A percentile compares a stretch with the other conserved stretches of the same genome.
Evolutionary conservation across 2,797 vertebrate species (phyloP).

Genomic region (Pangasius mekongensis): DNA sequence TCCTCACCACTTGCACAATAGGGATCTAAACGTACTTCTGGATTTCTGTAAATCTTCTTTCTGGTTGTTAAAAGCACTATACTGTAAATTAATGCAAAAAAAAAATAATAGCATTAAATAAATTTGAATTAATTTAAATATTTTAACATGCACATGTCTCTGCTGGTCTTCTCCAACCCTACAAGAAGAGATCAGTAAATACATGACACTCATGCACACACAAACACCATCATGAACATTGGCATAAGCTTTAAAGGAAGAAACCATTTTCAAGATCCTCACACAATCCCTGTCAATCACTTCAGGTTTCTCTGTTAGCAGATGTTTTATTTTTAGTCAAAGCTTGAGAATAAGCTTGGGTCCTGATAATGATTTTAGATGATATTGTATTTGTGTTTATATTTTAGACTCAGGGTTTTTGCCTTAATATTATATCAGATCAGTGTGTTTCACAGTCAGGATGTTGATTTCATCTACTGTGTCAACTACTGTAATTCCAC

Average conservation of each 20-base stretch:
- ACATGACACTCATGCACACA: background rate
- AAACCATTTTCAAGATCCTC: conserved; percentile 13
- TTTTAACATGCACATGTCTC: background rate
- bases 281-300: conserved; percentile 1
- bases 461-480: background rate
- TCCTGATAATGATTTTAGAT: background rate
- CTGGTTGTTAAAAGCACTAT: background rate
- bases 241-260: conserved; percentile 23
- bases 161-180: background rate
- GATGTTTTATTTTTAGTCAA: background rate
- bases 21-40: background rate
- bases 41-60: background rate
- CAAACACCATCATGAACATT: background rate
- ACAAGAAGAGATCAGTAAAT: background rate
- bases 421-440: background rate
- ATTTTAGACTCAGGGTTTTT: background rate
- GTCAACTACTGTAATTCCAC: background rate
- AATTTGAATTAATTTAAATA: background rate
- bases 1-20: background rate
- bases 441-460: background rate
- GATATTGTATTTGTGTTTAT: background rate
- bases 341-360: background rate
- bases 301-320: background rate
- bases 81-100: background rate
- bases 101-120: background rate